phyloP scores from a whole-genome alignment of 2,113 vertebrate species.

The Cryptotis parvus region DNA sequence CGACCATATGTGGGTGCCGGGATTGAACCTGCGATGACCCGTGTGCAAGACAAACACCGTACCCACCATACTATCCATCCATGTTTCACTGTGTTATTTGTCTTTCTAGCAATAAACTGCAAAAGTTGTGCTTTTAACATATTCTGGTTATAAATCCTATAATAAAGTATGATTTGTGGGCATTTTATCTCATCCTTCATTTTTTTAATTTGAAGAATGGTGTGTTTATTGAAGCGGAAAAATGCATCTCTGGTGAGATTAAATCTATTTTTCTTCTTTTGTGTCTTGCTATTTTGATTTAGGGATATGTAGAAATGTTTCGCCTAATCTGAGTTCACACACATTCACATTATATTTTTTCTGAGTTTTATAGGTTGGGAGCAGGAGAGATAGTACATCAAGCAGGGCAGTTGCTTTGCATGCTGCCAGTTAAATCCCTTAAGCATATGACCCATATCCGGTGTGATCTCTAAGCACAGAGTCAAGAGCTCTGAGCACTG shows the following conservation, averaged over 20 bases:
- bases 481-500: too few species aligned
- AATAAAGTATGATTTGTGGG: conserved; percentile 5
- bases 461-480: too few species aligned
- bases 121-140: not conserved
- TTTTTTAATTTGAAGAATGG: not conserved
- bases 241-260: conserved; percentile 26
- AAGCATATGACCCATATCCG: too few species aligned
- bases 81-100: conserved; percentile 18
- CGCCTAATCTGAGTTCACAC: not conserved
- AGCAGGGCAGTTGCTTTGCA: too few species aligned
- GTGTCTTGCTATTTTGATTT: not conserved
- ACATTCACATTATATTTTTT: not conserved
- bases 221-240: not conserved
- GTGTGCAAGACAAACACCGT: too few species aligned
- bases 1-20: too few species aligned
- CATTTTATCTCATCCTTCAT: conserved; percentile 3
- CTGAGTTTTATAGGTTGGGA: too few species aligned
- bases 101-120: conserved; percentile 29
- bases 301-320: not conserved
- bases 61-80: too few species aligned
- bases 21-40: too few species aligned
- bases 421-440: too few species aligned
- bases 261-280: not conserved
- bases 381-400: too few species aligned
- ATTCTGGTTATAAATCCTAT: not conserved